phyloP scores from a whole-genome alignment of 2,888 invertebrate genomes.

The Tillus elongatus region DNA sequence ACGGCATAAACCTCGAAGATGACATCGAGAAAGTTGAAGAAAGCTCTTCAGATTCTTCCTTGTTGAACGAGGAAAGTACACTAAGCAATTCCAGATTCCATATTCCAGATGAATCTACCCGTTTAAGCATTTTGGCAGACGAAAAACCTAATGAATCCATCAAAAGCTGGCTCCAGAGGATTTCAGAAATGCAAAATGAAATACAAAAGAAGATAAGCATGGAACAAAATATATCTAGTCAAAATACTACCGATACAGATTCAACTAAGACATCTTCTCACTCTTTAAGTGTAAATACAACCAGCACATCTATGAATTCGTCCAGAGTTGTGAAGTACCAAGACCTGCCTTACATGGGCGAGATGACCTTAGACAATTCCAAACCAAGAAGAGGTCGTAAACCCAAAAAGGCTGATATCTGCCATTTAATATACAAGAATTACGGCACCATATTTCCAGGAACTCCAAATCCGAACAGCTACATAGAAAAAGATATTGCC shows the following conservation, averaged over 20 bases:
- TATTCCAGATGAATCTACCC: not conserved
- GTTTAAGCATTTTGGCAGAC: slow-evolving; percentile 33
- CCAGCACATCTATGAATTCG: slow-evolving; percentile 35
- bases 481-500: slow-evolving; percentile 41
- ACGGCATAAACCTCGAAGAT: slow-evolving; percentile 34
- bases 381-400: slow-evolving; percentile 79
- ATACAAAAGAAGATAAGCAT: slow-evolving; percentile 34
- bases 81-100: not conserved
- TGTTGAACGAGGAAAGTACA: slow-evolving; percentile 24
- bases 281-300: slow-evolving; percentile 9
- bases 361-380: slow-evolving; percentile 80
- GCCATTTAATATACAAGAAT: slow-evolving; percentile 84
- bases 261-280: slow-evolving; percentile 27
- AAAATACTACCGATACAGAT: not conserved
- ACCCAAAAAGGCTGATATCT: slow-evolving; percentile 87
- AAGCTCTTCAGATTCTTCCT: slow-evolving; percentile 33
- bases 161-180: slow-evolving; percentile 65
- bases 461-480: slow-evolving; percentile 41
- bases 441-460: slow-evolving; percentile 74
- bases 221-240: slow-evolving; percentile 6
- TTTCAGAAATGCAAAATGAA: slow-evolving; percentile 63
- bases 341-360: slow-evolving; percentile 86
- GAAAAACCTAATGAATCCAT: slow-evolving; percentile 54
- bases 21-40: slow-evolving; percentile 38
- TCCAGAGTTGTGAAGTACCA: slow-evolving; percentile 60